Percentiles rank a stretch among this genome's conserved stretches.
Conservation (phyloP, 2,113 vertebrate species). For the Mustelus asterias region DNA sequence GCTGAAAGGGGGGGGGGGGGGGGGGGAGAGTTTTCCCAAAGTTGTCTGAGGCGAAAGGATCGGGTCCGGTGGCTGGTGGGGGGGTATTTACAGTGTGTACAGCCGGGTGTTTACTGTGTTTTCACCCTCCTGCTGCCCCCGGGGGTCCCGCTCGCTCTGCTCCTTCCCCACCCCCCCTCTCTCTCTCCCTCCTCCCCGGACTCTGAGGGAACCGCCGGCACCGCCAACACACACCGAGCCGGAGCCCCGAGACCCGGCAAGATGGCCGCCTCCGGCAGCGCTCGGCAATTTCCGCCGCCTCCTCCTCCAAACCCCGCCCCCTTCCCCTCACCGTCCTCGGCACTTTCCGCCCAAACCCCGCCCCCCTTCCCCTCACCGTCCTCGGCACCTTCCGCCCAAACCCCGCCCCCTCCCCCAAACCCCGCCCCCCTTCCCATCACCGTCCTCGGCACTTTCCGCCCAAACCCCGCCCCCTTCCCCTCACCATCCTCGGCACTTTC, state of each 20-base stretch:
- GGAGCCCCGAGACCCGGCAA: neutral
- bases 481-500: neutral
- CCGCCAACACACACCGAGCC: neutral
- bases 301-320: neutral
- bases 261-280: neutral
- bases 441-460: too few species aligned
- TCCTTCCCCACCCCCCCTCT: neutral
- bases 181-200: neutral
- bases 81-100: too few species aligned
- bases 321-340: neutral
- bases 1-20: neutral
- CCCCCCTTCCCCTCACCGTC: neutral
- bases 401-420: too few species aligned
- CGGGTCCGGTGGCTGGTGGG: too few species aligned
- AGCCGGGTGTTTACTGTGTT: too few species aligned
- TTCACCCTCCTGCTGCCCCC: neutral
- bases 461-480: too few species aligned
- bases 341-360: neutral
- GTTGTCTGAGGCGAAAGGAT: too few species aligned
- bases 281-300: neutral
- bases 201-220: neutral
- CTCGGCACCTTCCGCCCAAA: neutral
- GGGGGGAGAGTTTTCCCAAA: too few species aligned
- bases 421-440: too few species aligned
- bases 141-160: neutral